Percentiles rank a stretch among this genome's conserved stretches.
Evolutionary conservation across 2,888 invertebrate genomes (phyloP).

Genomic region (Hololepta plana): DNA sequence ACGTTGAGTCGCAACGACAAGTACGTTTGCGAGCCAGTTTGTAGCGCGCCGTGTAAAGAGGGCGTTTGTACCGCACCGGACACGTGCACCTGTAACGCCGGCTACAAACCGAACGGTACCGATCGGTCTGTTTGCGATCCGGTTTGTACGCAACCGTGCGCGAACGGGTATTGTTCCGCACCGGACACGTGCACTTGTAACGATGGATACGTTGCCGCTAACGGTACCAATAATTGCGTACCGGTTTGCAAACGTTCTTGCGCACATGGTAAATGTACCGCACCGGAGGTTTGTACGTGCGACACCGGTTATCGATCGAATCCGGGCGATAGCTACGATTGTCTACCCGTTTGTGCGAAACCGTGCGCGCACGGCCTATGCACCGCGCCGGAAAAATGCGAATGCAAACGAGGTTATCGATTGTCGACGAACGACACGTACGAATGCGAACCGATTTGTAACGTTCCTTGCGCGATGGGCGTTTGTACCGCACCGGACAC

Average conservation of each 20-base stretch:
- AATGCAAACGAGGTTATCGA: slow-evolving; percentile 7
- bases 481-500: slow-evolving; percentile 29
- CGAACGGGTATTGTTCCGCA: slow-evolving; percentile 28
- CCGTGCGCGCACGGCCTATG: slow-evolving; percentile 8
- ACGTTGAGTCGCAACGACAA: slow-evolving; percentile 3
- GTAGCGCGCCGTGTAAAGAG: slow-evolving; percentile 16
- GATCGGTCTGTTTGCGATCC: slow-evolving; percentile 19
- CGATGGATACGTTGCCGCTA: slow-evolving; percentile 6
- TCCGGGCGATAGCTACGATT: slow-evolving; percentile 14
- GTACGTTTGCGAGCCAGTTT: slow-evolving; percentile 9
- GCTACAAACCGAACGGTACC: slow-evolving; percentile 8
- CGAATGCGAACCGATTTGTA: slow-evolving; percentile 28
- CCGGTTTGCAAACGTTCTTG: slow-evolving; percentile 10
- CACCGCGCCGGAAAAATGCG: slow-evolving; percentile 6
- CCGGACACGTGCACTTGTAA: slow-evolving; percentile 34
- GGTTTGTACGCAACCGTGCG: slow-evolving; percentile 27
- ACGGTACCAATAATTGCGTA: slow-evolving; percentile 7
- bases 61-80: slow-evolving; percentile 16
- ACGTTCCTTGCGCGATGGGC: slow-evolving; percentile 26
- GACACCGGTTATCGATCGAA: slow-evolving; percentile 7
- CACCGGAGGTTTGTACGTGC: slow-evolving; percentile 27
- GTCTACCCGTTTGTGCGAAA: slow-evolving; percentile 15
- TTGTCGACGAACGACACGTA: slow-evolving; percentile 7
- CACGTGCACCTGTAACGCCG: slow-evolving; percentile 8
- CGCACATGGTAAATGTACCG: slow-evolving; percentile 9